Evolutionary conservation across 2,113 vertebrate genomes (phyloP).

Genomic region (Dipodomys ordii): DNA sequence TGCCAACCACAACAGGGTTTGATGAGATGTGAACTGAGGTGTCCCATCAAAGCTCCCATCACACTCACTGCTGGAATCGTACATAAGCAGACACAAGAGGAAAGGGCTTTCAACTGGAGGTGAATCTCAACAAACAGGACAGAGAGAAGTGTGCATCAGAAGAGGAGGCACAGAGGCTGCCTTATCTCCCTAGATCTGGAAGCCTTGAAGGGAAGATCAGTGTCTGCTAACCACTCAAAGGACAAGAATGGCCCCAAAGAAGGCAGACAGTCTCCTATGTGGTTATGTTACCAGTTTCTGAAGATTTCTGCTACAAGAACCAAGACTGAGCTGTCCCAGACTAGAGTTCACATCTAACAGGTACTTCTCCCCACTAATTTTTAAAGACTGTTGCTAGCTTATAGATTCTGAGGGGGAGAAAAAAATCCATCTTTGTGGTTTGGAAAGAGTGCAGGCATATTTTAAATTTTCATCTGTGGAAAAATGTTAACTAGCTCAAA

Average conservation of each 20-base stretch:
- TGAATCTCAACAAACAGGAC: background rate
- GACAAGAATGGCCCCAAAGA: background rate
- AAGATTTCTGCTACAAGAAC: background rate
- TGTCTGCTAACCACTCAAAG: background rate
- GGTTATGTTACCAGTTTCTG: background rate
- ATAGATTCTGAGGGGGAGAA: background rate
- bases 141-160: background rate
- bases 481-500: background rate
- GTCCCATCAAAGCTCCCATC: background rate
- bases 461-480: slow-evolving; percentile 5
- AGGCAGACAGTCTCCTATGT: background rate
- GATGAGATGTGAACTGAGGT: background rate
- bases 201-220: background rate
- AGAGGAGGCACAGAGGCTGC: background rate
- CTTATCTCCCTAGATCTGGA: too few relatives aligned
- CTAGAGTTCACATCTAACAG: background rate
- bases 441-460: background rate
- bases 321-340: background rate
- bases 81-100: background rate
- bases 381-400: background rate
- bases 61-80: background rate
- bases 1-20: background rate
- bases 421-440: background rate
- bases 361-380: background rate
- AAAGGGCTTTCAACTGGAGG: background rate